Percentiles rank a stretch among this genome's conserved stretches.
These are phyloP conservation scores for Drosophila phalerata DNA, from an alignment of 2,888 invertebrate genomes.

Conservation along the genomic window DNA sequence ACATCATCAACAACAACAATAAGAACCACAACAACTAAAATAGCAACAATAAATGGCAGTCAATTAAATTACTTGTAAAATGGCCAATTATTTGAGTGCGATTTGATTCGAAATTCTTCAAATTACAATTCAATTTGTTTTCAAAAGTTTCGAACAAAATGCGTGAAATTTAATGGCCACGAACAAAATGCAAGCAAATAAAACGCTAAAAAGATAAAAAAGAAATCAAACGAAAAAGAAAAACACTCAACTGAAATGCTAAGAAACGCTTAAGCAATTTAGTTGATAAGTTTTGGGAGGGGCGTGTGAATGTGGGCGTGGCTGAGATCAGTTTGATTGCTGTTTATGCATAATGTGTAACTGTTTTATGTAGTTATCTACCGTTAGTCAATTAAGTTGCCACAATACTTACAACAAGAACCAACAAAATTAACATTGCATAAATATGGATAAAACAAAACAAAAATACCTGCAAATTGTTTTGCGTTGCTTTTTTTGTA, in stretches of 20 bases:
- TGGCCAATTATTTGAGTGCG: constrained; percentile 31
- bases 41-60: constrained; percentile 33
- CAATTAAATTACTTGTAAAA: constrained; percentile 36
- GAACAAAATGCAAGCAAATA: constrained; percentile 31
- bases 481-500: constrained; percentile 61
- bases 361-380: constrained; percentile 62
- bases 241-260: constrained; percentile 28
- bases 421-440: constrained; percentile 32
- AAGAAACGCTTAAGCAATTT: constrained; percentile 45
- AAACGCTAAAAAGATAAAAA: constrained; percentile 4
- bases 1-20: constrained; percentile 13
- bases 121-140: constrained; percentile 32
- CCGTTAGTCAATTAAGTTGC: constrained; percentile 79
- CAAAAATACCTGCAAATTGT: constrained; percentile 28
- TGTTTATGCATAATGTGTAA: constrained; percentile 40
- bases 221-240: constrained; percentile 1
- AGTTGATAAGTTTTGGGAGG: constrained; percentile 40
- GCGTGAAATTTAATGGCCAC: constrained; percentile 19
- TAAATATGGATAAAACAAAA: constrained; percentile 5
- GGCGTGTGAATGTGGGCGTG: constrained; percentile 21
- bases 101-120: constrained; percentile 48
- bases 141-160: constrained; percentile 40
- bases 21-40: constrained; percentile 16
- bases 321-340: constrained; percentile 27
- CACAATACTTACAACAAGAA: constrained; percentile 69